phyloP scores from a whole-genome alignment of 2,797 vertebrate genomes.

The Sorex maritimensis region DNA sequence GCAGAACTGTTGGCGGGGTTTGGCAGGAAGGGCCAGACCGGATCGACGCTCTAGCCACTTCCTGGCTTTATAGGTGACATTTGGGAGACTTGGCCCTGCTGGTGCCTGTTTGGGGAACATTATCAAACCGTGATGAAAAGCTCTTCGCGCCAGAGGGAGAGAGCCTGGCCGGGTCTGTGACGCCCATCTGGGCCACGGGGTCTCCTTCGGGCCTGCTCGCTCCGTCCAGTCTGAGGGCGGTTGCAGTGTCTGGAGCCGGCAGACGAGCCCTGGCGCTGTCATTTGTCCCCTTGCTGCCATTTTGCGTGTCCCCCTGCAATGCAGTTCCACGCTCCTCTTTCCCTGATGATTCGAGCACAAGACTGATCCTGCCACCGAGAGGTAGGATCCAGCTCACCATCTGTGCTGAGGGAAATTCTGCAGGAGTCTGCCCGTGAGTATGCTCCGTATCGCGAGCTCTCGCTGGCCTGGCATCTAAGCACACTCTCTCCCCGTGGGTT shows the following conservation, averaged over 20 bases:
- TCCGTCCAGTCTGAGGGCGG: not conserved
- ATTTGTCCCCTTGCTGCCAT: constrained; percentile 39
- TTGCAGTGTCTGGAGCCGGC: constrained; percentile 23
- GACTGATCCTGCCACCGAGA: constrained; percentile 34
- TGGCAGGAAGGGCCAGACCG: constrained; percentile 4
- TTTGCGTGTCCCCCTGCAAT: not conserved
- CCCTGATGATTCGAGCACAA: not conserved
- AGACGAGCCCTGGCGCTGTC: constrained; percentile 28
- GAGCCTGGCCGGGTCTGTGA: constrained; percentile 55
- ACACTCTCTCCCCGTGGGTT: not conserved
- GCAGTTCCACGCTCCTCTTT: not conserved
- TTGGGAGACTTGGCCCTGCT: constrained; percentile 64
- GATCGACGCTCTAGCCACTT: constrained; percentile 30
- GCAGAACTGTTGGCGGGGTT: not conserved
- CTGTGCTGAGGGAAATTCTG: not conserved
- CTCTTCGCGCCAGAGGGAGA: constrained; percentile 51
- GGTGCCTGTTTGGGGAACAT: constrained; percentile 70
- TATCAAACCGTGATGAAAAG: constrained; percentile 61
- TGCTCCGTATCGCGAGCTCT: constrained; percentile 1
- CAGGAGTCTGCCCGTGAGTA: constrained; percentile 1
- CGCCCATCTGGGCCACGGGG: constrained; percentile 45
- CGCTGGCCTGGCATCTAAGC: constrained; percentile 10
- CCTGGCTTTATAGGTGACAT: constrained; percentile 60
- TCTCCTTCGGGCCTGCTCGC: not conserved
- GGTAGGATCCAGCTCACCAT: constrained; percentile 12